Percentiles rank a stretch among this genome's conserved stretches.
Evolutionary conservation across 2,888 invertebrate species (phyloP).

Genomic region (Ganaspis brasiliensis): DNA sequence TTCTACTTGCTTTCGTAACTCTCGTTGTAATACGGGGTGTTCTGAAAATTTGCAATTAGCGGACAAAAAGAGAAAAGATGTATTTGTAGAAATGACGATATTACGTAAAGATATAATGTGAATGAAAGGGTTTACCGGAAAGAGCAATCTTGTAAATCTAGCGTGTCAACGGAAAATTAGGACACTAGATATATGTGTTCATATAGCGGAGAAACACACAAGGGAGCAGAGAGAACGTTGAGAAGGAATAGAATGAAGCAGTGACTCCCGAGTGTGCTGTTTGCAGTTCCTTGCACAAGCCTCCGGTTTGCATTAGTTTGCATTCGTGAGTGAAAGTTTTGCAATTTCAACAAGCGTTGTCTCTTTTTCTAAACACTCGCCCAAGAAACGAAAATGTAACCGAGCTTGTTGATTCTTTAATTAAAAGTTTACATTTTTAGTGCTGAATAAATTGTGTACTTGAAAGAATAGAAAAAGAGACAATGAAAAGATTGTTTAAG

Average conservation of each 20-base stretch:
- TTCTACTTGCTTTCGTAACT: neutral
- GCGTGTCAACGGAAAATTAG: slow-evolving; percentile 26
- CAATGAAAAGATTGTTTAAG: too few relatives aligned
- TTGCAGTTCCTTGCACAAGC: slow-evolving; percentile 38
- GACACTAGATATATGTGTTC: slow-evolving; percentile 7
- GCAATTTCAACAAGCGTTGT: slow-evolving; percentile 74
- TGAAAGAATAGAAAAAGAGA: too few relatives aligned
- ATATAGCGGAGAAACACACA: slow-evolving; percentile 15
- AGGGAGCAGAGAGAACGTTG: slow-evolving; percentile 5
- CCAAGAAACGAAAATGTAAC: neutral
- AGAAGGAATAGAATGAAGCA: slow-evolving; percentile 35
- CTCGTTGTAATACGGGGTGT: slow-evolving; percentile 8
- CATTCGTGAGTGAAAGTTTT: slow-evolving; percentile 76
- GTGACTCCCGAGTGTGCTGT: slow-evolving; percentile 26
- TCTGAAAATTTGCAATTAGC: neutral
- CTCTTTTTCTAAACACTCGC: slow-evolving; percentile 64
- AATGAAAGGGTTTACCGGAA: slow-evolving; percentile 7
- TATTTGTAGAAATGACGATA: slow-evolving; percentile 10
- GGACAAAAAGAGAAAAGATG: neutral
- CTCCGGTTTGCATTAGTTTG: slow-evolving; percentile 75
- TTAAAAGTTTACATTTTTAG: neutral
- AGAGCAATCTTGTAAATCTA: slow-evolving; percentile 9
- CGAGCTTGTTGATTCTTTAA: neutral
- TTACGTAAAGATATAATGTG: neutral
- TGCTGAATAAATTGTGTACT: too few relatives aligned